Evolutionary conservation across 2,113 vertebrate species (phyloP), one percentile per base, ranked within the genome.

Genomic region (Diadophis punctatus): DNA sequence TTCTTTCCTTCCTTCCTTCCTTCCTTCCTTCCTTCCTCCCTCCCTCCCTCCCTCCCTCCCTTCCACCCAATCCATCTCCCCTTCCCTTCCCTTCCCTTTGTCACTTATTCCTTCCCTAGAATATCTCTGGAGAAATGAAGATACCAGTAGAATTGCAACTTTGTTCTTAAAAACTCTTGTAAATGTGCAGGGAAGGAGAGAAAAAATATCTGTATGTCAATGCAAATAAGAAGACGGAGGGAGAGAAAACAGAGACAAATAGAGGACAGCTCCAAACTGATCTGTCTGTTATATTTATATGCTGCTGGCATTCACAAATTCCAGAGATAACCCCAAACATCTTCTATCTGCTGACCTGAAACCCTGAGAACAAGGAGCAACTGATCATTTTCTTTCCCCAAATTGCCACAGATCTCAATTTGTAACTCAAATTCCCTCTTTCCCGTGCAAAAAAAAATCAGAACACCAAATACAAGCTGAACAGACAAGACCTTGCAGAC

Each of bases 1-100:
- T 53, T 53, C 18, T 6, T 48, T 6, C 46, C 49, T 49, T 10
- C 49, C 49, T 49, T 3, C 11, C 3, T 30, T 3, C 11, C 3
- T n/a, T 0, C 1, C 11, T n/a, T 3, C 27, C 11, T n/a, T 0
- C 11, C 11, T 60, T 2, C 6, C 25, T 60, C 3, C 3, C 25
- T 12, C 3, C 10, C 10, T 12, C 3, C 0, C 27, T 27, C 3
- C 11, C 1, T 5, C 4, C 12, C 12, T 30, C 7, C 30, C 12
- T 34, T 30, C 1, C 5, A 0, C 10, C 1, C 60, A 0, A 30
- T 30, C 58, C 46, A 46, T 46, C 46, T 46, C 46, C 46, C 46
- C 27, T 11, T 3, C 11, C 10, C 27, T 63, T 3, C 1, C 27
- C 10, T 60, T 27, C 10, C 14, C n/a, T 68, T n/a, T 25, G 0